Evolutionary conservation across 2,888 invertebrate species (phyloP).

Genomic region (Chironomus tentans): DNA sequence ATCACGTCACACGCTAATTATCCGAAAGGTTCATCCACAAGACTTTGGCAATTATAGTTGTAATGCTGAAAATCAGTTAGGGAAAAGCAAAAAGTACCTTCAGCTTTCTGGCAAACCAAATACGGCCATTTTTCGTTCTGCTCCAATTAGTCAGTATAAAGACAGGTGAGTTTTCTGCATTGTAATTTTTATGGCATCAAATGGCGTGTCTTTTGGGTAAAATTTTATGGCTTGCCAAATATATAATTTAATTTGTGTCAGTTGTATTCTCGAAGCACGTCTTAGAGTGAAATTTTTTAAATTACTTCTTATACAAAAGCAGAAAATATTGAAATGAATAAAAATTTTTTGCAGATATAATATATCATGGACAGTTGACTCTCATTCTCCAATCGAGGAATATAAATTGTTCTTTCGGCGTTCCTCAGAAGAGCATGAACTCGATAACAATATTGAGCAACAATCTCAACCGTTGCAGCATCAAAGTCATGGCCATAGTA

Average conservation of each 20-base stretch:
- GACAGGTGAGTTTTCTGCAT: conserved; percentile 37
- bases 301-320: too few relatives aligned
- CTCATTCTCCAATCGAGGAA: conserved; percentile 56
- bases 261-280: too few relatives aligned
- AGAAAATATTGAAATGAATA: too few relatives aligned
- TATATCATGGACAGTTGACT: conserved; percentile 59
- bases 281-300: too few relatives aligned
- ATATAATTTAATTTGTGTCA: background rate
- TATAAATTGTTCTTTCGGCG: conserved; percentile 56
- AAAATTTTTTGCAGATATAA: conserved; percentile 50
- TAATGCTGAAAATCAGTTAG: conserved; percentile 58
- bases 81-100: conserved; percentile 54
- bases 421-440: conserved; percentile 47
- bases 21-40: conserved; percentile 55
- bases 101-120: conserved; percentile 59
- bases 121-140: conserved; percentile 54
- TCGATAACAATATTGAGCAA: conserved; percentile 41
- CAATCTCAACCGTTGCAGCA: conserved; percentile 41
- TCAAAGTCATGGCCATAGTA: conserved; percentile 33
- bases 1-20: conserved; percentile 56
- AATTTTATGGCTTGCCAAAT: background rate
- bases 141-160: conserved; percentile 50
- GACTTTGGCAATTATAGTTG: conserved; percentile 65
- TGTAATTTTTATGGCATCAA: too few relatives aligned
- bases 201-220: background rate